Percentiles rank a stretch among this genome's conserved stretches.
Evolutionary conservation across 2,888 invertebrate genomes (phyloP).

Genomic region (Hyles lineata): DNA sequence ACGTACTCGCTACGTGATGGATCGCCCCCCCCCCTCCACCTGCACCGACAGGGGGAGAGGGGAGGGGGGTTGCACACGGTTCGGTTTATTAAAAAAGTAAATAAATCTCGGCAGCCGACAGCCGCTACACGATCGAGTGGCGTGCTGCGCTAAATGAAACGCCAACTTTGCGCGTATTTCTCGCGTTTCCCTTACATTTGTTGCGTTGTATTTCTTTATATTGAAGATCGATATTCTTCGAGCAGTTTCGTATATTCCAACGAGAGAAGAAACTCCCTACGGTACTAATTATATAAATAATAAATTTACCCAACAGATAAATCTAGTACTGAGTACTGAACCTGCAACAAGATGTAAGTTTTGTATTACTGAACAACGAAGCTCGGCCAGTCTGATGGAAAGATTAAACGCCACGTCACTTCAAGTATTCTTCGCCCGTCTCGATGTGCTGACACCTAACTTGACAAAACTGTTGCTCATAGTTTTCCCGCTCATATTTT

Average conservation of each 20-base stretch:
- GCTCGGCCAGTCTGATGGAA: no score
- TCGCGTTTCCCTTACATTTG: slow-evolving; percentile 8
- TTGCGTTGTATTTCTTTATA: slow-evolving; percentile 3
- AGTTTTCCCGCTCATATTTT: neutral
- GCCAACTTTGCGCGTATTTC: slow-evolving; percentile 11
- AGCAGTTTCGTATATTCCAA: neutral
- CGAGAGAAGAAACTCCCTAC: neutral
- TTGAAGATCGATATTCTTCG: slow-evolving; percentile 11
- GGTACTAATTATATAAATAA: neutral
- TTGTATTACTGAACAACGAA: no score
- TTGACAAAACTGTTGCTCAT: neutral
- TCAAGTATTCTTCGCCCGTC: no score
- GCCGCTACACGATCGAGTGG: slow-evolving; percentile 25
- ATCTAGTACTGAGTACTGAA: no score
- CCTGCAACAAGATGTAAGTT: no score
- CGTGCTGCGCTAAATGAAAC: slow-evolving; percentile 23
- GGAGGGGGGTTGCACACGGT: neutral
- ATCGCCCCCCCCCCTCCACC: neutral
- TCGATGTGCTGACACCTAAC: no score
- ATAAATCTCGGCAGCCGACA: slow-evolving; percentile 25
- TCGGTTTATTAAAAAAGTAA: slow-evolving; percentile 27
- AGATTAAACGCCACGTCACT: no score
- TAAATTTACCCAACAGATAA: neutral
- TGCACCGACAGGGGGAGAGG: neutral
- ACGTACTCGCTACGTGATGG: slow-evolving; percentile 10